phyloP scores from a whole-genome alignment of 2,888 invertebrate species.

The Apodemia duryi region DNA sequence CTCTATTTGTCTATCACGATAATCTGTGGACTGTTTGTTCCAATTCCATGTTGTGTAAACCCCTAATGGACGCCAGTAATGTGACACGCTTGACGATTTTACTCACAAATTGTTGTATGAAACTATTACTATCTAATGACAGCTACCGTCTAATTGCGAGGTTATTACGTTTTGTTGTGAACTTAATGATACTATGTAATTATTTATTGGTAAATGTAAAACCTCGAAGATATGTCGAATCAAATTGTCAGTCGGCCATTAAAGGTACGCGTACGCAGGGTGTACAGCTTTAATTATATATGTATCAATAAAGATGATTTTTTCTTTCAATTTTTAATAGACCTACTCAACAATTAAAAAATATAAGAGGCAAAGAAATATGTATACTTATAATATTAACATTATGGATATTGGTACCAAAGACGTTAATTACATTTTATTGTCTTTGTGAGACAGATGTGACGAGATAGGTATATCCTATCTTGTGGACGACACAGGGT shows the following conservation, averaged over 20 bases:
- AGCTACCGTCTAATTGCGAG: slow-evolving; percentile 75
- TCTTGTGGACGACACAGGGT: too few relatives aligned
- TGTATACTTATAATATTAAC: too few relatives aligned
- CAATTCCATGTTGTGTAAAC: slow-evolving; percentile 78
- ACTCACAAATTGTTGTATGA: slow-evolving; percentile 78
- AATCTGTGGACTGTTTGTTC: slow-evolving; percentile 76
- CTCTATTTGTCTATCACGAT: slow-evolving; percentile 75
- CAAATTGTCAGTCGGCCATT: slow-evolving; percentile 40
- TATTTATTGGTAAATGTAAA: slow-evolving; percentile 71
- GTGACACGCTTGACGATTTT: slow-evolving; percentile 80
- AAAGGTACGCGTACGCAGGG: slow-evolving; percentile 36
- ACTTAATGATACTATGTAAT: slow-evolving; percentile 71
- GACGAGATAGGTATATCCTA: too few relatives aligned
- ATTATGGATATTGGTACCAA: too few relatives aligned
- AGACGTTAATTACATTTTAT: too few relatives aligned
- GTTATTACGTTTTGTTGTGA: slow-evolving; percentile 76
- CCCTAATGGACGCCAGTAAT: slow-evolving; percentile 76
- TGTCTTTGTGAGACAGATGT: too few relatives aligned
- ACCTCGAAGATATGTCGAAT: slow-evolving; percentile 76
- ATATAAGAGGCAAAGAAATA: too few relatives aligned
- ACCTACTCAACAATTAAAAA: too few relatives aligned
- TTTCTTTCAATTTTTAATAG: too few relatives aligned
- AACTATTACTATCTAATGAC: slow-evolving; percentile 79
- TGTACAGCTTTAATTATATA: slow-evolving; percentile 43
- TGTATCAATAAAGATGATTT: slow-evolving; percentile 46